Evolutionary conservation across 2,113 vertebrate genomes (phyloP).

Genomic region (Lycaon pictus): DNA sequence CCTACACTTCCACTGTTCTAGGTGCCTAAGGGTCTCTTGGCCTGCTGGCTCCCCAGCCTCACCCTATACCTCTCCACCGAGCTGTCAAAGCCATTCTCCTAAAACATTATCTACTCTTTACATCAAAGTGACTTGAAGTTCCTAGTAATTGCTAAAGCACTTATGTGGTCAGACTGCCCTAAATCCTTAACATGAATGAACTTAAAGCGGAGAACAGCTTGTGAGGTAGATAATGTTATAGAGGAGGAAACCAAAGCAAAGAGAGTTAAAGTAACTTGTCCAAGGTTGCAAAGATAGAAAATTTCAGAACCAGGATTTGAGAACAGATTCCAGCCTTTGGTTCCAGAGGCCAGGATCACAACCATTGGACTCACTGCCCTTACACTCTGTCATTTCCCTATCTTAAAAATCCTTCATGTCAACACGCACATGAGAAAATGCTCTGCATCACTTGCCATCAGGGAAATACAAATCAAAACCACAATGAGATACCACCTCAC

Average conservation of each 20-base stretch:
- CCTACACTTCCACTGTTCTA: background rate
- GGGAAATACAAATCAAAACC: too few species aligned
- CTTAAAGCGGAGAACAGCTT: background rate
- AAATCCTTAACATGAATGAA: slow-evolving; percentile 7
- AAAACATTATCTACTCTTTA: background rate
- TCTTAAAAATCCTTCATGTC: background rate
- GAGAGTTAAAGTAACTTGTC: background rate
- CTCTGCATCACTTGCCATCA: too few species aligned
- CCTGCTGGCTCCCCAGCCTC: background rate
- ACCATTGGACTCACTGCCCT: background rate
- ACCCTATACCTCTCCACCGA: background rate
- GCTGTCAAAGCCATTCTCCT: background rate
- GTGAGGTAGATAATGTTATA: background rate
- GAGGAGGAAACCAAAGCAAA: background rate
- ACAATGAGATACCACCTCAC: too few species aligned
- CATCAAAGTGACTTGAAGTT: background rate
- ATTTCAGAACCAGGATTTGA: background rate
- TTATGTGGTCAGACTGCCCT: background rate
- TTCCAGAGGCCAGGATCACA: background rate
- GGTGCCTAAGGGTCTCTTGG: background rate
- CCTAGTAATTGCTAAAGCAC: background rate
- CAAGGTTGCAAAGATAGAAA: background rate
- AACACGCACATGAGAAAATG: too few species aligned
- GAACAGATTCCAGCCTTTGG: background rate
- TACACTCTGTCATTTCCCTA: background rate